phyloP scores from a whole-genome alignment of 2,797 vertebrate species.

The Astyanax mexicanus region DNA sequence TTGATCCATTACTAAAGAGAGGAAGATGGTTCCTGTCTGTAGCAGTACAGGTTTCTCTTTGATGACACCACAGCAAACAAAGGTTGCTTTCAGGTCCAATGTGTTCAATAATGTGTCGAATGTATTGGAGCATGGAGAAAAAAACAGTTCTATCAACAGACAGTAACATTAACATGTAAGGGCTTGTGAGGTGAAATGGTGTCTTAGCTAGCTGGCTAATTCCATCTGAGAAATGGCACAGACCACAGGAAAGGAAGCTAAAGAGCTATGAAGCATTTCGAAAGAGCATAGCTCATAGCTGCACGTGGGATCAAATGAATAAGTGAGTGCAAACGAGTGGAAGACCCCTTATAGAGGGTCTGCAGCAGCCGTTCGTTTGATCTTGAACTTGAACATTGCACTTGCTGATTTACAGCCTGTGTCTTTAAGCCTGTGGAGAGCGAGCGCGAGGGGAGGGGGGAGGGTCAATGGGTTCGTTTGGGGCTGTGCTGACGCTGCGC shows the following conservation, averaged over 20 bases:
- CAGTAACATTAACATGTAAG: constrained; percentile 1
- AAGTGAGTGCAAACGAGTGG: background rate
- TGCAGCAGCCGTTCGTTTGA: background rate
- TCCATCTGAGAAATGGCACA: background rate
- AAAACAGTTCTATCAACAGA: too few relatives aligned
- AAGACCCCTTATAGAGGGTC: background rate
- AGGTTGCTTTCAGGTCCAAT: too few relatives aligned
- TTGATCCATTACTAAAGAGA: too few relatives aligned
- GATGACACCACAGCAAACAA: too few relatives aligned
- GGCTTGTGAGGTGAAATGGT: constrained; percentile 10
- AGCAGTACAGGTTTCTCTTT: too few relatives aligned
- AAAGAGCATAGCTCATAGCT: too few relatives aligned
- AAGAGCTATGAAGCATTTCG: too few relatives aligned
- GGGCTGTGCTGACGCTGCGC: constrained; percentile 62
- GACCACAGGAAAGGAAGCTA: background rate
- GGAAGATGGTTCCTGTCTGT: too few relatives aligned
- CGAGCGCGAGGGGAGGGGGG: constrained; percentile 20
- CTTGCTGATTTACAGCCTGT: constrained; percentile 15
- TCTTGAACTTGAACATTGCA: constrained; percentile 5
- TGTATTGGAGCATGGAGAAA: too few relatives aligned
- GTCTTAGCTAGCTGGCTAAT: too few relatives aligned
- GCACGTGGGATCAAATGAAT: background rate
- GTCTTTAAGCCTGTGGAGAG: constrained; percentile 33
- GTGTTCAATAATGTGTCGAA: too few relatives aligned
- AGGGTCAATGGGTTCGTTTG: constrained; percentile 81